Conservation (phyloP, 2,888 invertebrate genomes). For the Thumatha senex region DNA sequence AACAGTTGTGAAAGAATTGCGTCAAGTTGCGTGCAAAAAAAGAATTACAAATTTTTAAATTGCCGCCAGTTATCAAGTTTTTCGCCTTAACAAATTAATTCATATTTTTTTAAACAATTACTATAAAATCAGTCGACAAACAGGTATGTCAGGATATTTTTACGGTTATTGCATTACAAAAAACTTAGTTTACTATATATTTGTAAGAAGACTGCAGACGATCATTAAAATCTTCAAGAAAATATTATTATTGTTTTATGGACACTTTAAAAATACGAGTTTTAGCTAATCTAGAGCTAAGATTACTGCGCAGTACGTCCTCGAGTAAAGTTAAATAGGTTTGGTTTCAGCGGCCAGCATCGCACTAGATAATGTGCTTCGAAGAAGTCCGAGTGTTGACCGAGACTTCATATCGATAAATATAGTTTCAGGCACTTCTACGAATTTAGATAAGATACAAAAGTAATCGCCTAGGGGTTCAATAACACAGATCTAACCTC, state of each 20-base stretch:
- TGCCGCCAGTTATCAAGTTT: too few species aligned
- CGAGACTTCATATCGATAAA: constrained; percentile 16
- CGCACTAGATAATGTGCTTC: constrained; percentile 44
- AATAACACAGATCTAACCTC: not conserved
- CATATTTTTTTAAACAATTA: too few species aligned
- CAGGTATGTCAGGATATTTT: too few species aligned
- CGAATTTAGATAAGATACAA: not conserved
- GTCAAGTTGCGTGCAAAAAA: too few species aligned
- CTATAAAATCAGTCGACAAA: too few species aligned
- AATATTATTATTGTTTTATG: constrained; percentile 31
- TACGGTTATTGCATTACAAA: not conserved
- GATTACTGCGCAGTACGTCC: constrained; percentile 52
- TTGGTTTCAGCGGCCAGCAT: constrained; percentile 56
- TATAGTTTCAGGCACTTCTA: too few species aligned
- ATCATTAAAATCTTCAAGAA: constrained; percentile 28
- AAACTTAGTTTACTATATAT: not conserved
- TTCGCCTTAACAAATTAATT: too few species aligned
- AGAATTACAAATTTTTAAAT: too few species aligned
- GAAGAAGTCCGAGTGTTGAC: constrained; percentile 32
- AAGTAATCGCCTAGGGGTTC: too few species aligned
- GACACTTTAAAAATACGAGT: constrained; percentile 41
- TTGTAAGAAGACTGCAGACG: not conserved
- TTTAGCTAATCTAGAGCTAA: constrained; percentile 50
- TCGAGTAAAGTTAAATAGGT: constrained; percentile 60
- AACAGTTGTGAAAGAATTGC: too few species aligned